These are phyloP conservation scores for Coturnix japonica DNA, from an alignment of 2,113 vertebrate species.

Conservation along the genomic window DNA sequence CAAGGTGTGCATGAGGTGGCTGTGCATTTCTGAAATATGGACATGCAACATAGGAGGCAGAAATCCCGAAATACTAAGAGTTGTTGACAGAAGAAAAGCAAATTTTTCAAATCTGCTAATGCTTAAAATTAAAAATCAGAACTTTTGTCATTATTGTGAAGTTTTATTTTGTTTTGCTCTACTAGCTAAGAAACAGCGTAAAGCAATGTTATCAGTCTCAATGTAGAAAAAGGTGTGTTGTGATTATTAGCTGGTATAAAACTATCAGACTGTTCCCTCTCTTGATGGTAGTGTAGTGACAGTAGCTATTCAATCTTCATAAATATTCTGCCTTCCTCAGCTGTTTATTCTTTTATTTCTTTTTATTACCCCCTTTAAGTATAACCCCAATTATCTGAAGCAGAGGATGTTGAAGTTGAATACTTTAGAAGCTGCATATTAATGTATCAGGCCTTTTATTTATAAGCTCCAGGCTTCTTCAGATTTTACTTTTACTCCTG, in stretches of 20 bases:
- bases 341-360: conserved; percentile 50
- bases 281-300: conserved; percentile 40
- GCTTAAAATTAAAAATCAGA: background rate
- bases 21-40: background rate
- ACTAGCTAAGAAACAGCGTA: background rate
- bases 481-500: conserved; percentile 58
- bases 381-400: conserved; percentile 13
- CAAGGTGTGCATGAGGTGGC: background rate
- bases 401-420: background rate
- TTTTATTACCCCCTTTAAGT: conserved; percentile 33
- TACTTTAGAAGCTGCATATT: conserved; percentile 30
- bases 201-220: background rate
- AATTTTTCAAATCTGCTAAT: background rate
- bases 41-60: background rate
- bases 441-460: conserved; percentile 52
- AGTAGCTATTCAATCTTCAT: background rate
- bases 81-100: background rate
- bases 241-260: conserved; percentile 28
- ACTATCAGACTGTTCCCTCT: conserved; percentile 46
- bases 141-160: background rate
- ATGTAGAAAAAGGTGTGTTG: conserved; percentile 14
- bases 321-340: conserved; percentile 39
- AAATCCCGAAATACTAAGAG: background rate
- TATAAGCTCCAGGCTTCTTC: conserved; percentile 55
- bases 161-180: background rate